A percentile compares a stretch with the other conserved stretches of the same genome.
These are phyloP conservation scores for Muscicapa striata DNA, from an alignment of 2,797 vertebrate species.

Conservation along the genomic window DNA sequence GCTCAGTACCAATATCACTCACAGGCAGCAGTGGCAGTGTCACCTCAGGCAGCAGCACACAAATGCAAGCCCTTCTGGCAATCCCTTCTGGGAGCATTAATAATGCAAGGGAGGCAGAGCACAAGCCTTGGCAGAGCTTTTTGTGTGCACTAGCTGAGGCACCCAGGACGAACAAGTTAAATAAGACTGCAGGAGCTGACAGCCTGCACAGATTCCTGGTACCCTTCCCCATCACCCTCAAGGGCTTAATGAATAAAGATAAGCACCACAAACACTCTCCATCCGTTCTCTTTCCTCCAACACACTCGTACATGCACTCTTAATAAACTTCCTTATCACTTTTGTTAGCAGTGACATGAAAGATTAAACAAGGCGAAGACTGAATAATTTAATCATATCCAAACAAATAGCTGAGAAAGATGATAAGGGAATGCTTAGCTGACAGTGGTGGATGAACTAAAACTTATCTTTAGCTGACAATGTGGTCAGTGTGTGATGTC, in stretches of 20 bases:
- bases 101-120: constrained; percentile 51
- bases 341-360: constrained; percentile 69
- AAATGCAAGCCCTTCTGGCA: neutral
- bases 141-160: constrained; percentile 41
- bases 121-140: constrained; percentile 39
- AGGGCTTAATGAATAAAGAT: constrained; percentile 82
- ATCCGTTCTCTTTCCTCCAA: neutral
- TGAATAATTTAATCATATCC: constrained; percentile 63
- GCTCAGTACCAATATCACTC: constrained; percentile 10
- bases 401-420: constrained; percentile 46
- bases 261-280: constrained; percentile 53
- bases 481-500: neutral
- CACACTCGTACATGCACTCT: constrained; percentile 34
- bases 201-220: constrained; percentile 5
- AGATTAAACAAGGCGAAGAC: constrained; percentile 58
- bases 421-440: constrained; percentile 48
- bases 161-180: constrained; percentile 45
- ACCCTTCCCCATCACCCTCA: constrained; percentile 78
- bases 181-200: constrained; percentile 29
- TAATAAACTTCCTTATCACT: constrained; percentile 77
- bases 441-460: constrained; percentile 18
- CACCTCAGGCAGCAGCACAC: constrained; percentile 23
- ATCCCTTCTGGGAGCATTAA: constrained; percentile 49
- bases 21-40: neutral
- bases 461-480: constrained; percentile 45